These are phyloP conservation scores for Myotis pilosus DNA, from an alignment of 2,797 vertebrate genomes.

Conservation along the genomic window DNA sequence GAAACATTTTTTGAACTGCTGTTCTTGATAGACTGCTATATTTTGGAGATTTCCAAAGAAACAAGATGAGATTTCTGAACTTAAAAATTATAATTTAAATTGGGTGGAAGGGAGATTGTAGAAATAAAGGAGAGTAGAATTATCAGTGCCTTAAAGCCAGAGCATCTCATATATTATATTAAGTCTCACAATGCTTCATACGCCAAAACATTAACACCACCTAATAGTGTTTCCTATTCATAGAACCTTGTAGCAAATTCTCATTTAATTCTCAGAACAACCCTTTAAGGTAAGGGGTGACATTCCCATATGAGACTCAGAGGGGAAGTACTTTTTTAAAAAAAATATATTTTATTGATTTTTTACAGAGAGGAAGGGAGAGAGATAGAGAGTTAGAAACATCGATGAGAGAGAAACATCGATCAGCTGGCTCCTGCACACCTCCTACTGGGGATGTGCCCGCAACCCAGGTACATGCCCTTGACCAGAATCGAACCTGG, in stretches of 20 bases:
- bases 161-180: not conserved
- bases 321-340: not conserved
- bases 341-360: too few relatives aligned
- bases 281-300: not conserved
- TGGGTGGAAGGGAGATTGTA: not conserved
- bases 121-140: not conserved
- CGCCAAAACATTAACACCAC: not conserved
- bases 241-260: not conserved
- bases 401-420: too few relatives aligned
- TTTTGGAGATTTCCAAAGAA: not conserved
- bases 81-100: not conserved
- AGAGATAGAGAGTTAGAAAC: too few relatives aligned
- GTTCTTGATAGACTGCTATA: not conserved
- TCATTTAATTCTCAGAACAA: not conserved
- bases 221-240: not conserved
- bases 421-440: too few relatives aligned
- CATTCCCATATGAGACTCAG: not conserved
- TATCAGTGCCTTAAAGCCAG: not conserved
- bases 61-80: not conserved
- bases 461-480: too few relatives aligned
- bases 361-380: too few relatives aligned
- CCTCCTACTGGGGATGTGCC: too few relatives aligned
- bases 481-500: too few relatives aligned
- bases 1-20: not conserved
- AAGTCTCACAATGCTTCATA: not conserved